Evolutionary conservation across 1,140 invertebrate species (phyloP).

Genomic region (Zelostemma sp.): DNA sequence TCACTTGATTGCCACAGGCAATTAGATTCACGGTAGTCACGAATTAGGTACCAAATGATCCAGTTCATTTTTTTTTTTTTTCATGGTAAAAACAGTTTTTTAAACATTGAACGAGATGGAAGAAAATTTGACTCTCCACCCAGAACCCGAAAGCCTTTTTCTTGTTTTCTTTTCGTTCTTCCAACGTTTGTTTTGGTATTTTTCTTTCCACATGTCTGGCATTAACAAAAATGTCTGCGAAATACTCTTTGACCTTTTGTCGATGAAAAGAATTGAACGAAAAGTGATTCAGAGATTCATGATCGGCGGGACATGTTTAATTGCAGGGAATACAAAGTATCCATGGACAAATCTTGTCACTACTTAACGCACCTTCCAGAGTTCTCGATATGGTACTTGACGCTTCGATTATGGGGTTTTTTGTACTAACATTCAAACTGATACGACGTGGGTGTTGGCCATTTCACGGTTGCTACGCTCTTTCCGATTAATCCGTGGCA

Average conservation of each 20-base stretch:
- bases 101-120: slow-evolving; percentile 7
- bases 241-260: neutral
- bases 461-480: slow-evolving; percentile 1
- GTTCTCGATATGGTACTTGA: slow-evolving; percentile 60
- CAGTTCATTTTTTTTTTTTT: neutral
- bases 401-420: slow-evolving; percentile 15
- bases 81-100: slow-evolving; percentile 12
- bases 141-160: slow-evolving; percentile 21
- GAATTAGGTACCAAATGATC: slow-evolving; percentile 13
- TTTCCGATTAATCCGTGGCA: slow-evolving; percentile 1
- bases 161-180: slow-evolving; percentile 4
- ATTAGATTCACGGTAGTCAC: slow-evolving; percentile 29
- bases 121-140: slow-evolving; percentile 56
- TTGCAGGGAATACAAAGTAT: slow-evolving; percentile 8
- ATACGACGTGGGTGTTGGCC: slow-evolving; percentile 38
- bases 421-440: slow-evolving; percentile 23
- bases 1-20: slow-evolving; percentile 71
- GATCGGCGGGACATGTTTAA: neutral
- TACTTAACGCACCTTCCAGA: slow-evolving; percentile 72
- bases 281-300: too few relatives aligned
- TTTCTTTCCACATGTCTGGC: slow-evolving; percentile 42
- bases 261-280: neutral
- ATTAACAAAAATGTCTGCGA: slow-evolving; percentile 17
- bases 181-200: slow-evolving; percentile 29
- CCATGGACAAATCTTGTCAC: slow-evolving; percentile 68